Base-by-base conservation (phyloP, 2,888 invertebrate species). In the Masnerella sp. region DNA sequence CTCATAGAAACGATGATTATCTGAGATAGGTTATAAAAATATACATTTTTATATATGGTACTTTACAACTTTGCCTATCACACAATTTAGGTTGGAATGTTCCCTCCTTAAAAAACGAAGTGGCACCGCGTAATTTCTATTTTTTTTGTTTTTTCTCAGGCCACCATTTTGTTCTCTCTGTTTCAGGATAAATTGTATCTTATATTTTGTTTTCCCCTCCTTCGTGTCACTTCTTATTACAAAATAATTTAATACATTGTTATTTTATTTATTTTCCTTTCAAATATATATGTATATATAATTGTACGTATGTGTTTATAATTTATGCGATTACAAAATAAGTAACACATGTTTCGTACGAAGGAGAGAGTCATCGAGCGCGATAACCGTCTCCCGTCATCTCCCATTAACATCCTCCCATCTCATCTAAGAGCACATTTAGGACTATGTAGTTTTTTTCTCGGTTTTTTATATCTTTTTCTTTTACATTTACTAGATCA, bases 21-120 rank as follows among this genome's bases (percentile, higher is more conserved):
- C 59, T 59, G 69, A 69, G 64, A 74, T 61, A 65, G 69, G 30
- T 74, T 74, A 74, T 74, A 74, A 74, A 74, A 74, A 69, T 74
- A 74, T 69, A 74, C 54, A 30, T 59, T 73, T 71, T 74, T 74
- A 58, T 52, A n/a, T 34, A 56, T 61, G 54, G 52, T 74, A 68
- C 70, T 70, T 73, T 70, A 74, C 65, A 65, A 38, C 59, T 70
- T 74, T 70, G 52, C 64, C 70, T 70, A 74, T 74, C 74, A 74
- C 65, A 70, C 74, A 74, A 70, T 74, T 74, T 65, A 62, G 42
- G 28, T 65, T 74, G 56, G 59, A 74, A 74, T 69, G 54, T 54
- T 51, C 34, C 51, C 43, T 61, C 56, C 51, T 65, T 70, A 70
- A 61, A 74, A 74, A 74, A 69, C 59, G 68, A 52, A 69, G 69